These are phyloP conservation scores for Phycodurus eques DNA, from an alignment of 2,113 vertebrate genomes.

Conservation along the genomic window DNA sequence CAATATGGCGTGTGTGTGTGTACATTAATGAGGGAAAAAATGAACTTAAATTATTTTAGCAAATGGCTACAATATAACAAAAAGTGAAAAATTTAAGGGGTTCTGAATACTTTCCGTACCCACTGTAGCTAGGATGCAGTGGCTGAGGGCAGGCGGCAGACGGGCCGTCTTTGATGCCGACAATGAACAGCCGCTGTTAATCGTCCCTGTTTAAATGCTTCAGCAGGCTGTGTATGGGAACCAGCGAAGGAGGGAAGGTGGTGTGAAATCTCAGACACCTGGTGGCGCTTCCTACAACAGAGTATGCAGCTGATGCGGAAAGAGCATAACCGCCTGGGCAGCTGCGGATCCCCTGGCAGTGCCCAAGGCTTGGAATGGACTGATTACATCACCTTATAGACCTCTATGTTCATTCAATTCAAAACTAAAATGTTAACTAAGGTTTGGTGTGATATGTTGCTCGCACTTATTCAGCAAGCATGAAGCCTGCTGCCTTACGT, in stretches of 20 bases:
- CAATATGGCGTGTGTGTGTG: too few relatives aligned
- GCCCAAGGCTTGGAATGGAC: conserved; percentile 7
- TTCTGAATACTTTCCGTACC: too few relatives aligned
- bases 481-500: conserved; percentile 34
- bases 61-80: too few relatives aligned
- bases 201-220: conserved; percentile 38
- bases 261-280: conserved; percentile 64
- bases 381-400: background rate
- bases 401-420: background rate
- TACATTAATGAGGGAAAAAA: too few relatives aligned
- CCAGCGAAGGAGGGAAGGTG: conserved; percentile 51
- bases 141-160: background rate
- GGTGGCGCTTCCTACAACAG: conserved; percentile 54
- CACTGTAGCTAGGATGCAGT: background rate
- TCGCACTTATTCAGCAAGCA: conserved; percentile 41
- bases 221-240: conserved; percentile 50
- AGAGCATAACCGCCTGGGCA: conserved; percentile 45
- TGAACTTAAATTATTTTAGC: too few relatives aligned
- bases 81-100: too few relatives aligned
- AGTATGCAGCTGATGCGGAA: conserved; percentile 61
- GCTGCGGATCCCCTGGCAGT: conserved; percentile 43
- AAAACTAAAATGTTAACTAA: background rate
- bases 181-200: conserved; percentile 60
- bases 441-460: conserved; percentile 9
- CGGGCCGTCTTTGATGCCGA: background rate